phyloP scores from a whole-genome alignment of 2,113 vertebrate species.

The Callipepla californica region DNA sequence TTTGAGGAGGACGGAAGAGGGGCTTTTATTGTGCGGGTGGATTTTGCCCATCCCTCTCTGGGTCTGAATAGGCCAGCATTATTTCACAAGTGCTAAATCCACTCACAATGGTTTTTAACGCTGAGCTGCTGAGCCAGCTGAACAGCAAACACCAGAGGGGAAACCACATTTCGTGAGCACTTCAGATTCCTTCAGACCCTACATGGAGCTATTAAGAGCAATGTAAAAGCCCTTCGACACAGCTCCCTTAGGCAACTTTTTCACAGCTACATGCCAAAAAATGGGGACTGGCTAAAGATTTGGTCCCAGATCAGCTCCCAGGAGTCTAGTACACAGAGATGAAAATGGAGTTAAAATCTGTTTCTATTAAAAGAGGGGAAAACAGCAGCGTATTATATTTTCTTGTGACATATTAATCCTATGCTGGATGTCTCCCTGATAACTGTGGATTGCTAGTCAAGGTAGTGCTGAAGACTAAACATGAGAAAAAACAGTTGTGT shows the following conservation, averaged over 20 bases:
- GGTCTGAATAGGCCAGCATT: slow-evolving; percentile 52
- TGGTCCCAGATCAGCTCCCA: slow-evolving; percentile 9
- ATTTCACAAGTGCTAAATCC: slow-evolving; percentile 67
- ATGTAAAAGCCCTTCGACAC: slow-evolving; percentile 56
- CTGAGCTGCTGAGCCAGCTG: slow-evolving; percentile 70
- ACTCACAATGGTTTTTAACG: slow-evolving; percentile 60
- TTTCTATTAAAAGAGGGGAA: background rate
- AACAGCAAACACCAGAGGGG: slow-evolving; percentile 71
- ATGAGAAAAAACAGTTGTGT: background rate
- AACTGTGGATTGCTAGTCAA: background rate
- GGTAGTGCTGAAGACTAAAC: background rate
- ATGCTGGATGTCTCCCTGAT: background rate
- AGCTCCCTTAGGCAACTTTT: background rate
- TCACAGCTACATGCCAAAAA: slow-evolving; percentile 27
- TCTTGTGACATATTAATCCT: background rate
- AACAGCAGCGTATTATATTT: background rate
- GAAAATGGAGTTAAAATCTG: slow-evolving; percentile 2
- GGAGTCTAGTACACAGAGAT: background rate
- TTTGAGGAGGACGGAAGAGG: background rate
- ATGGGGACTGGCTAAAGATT: background rate
- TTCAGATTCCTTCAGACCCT: slow-evolving; percentile 59
- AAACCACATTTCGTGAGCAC: slow-evolving; percentile 60
- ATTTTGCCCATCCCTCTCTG: slow-evolving; percentile 46
- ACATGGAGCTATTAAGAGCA: slow-evolving; percentile 19
- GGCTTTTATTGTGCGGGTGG: background rate